phyloP scores from a whole-genome alignment of 2,113 vertebrate species.

The Ptilonorhynchus violaceus region DNA sequence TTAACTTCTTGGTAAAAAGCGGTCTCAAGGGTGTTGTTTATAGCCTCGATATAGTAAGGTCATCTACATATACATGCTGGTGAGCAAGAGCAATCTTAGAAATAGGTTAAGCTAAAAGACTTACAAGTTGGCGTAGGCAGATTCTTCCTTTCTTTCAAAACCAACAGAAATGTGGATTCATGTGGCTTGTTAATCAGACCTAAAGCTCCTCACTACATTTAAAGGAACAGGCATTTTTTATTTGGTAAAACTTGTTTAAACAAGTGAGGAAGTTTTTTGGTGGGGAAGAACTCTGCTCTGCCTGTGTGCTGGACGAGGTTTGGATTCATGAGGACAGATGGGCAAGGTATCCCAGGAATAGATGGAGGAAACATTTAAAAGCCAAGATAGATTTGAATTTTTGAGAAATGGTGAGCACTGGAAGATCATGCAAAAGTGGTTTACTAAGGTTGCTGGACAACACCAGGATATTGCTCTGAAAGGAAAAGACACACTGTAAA shows the following conservation, averaged over 20 bases:
- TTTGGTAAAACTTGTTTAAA: neutral
- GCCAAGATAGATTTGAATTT: neutral
- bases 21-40: neutral
- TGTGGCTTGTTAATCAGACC: neutral
- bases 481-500: neutral
- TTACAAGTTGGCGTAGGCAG: neutral
- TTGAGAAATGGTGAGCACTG: neutral
- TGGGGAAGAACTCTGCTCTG: neutral
- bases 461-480: neutral
- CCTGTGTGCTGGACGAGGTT: neutral
- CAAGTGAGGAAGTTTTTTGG: neutral
- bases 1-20: neutral
- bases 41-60: neutral
- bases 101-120: neutral
- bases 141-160: neutral
- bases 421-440: neutral
- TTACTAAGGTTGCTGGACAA: neutral
- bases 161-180: neutral
- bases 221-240: neutral
- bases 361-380: neutral
- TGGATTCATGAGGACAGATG: neutral
- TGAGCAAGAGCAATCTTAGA: neutral
- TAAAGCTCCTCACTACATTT: neutral
- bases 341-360: neutral
- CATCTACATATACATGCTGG: neutral